Base-by-base conservation (phyloP, 2,113 vertebrate species). In the Ceyx margarethae region DNA sequence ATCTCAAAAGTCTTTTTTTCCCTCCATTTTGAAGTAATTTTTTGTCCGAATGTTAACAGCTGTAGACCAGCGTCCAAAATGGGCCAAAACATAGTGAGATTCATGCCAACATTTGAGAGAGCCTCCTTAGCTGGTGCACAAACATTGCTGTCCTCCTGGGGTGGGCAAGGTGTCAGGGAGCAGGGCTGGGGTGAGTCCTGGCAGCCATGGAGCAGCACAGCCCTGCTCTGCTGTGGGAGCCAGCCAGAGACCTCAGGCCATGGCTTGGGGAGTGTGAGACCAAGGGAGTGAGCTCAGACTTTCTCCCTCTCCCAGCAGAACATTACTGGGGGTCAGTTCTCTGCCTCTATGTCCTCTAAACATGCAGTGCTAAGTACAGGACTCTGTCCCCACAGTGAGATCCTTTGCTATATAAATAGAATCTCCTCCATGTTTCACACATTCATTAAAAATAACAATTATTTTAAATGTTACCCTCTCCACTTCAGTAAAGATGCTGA, bases 221-320 rank as follows among this genome's bases (percentile, higher is more conserved):
- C 28, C 37, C 13, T 11, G 48, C 35, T 51, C 31, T 8, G 29
- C 13, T 3, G 0, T 1, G 9, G 37, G 21, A 66, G 31, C 12
- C 33, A 28, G 75, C 4, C 13, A 62, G 64, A 76, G 31, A 21
- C 19, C 26, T 65, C 0, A 1, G 21, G 37, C 33, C 0, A 0
- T 21, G 40, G 35, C 37, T 37, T 37, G 37, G 37, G 37, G 37
- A 37, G 10, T 37, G 37, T 37, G 37, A 46, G 43, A 25, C n/a
- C 16, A 5, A 64, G 46, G 45, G 12, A 73, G 46, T 26, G 11
- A 66, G 25, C 20, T 8, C 5, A n/a, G 28, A 15, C 7, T 14
- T 68, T 35, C 58, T 78, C 26, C 23, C 10, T 67, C 45, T 56
- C 4, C 13, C 2, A 1, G 37, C 25, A 83, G 12, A 8, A 46